Evolutionary conservation across 2,888 invertebrate genomes (phyloP), one percentile per base, ranked within the genome.

Genomic region (Dromius quadrimaculatus): DNA sequence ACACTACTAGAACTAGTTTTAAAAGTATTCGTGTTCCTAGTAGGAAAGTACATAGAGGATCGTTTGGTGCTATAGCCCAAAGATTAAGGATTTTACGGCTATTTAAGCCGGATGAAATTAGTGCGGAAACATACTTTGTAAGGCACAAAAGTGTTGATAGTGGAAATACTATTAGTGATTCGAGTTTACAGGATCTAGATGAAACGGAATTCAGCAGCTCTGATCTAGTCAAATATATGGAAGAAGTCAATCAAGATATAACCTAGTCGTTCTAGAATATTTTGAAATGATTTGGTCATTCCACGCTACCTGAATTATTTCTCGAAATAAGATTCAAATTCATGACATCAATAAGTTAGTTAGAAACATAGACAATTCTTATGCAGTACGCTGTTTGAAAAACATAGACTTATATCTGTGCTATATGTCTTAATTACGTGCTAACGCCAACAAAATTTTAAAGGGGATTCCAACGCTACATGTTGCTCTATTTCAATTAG

Each of bases 141-240:
- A 11, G 41, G 23, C 50, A 54, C 28, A 54, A 50, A 20, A 54
- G 54, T 54, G 36, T 54, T 6, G 66, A 66, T 11, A 74, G 74
- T 57, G 73, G 74, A n/a, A 83, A 84, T 74, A 84, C 88, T 71
- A 91, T 92, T 76, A 91, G 91, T 79, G 91, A 92, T 82, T 90
- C 90, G 70, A 91, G 91, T 77, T 84, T 92, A n/a, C 88, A 89
- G 64, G 90, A 91, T 78, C 83, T 90, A 73, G 90, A 90, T 75
- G 89, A 86, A 63, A 84, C 88, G 32, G 91, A 91, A 74, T 86
- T 89, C 75, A 88, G 87, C 6, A 88, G 89, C 5, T 85, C 87
- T 61, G 91, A 92, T 78, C 83, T 92, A 64, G 89, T 90, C 11
- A 85, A 85, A 15, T 90, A 88, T 79, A 88, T 91, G 89, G 88